Evolutionary conservation across 2,888 invertebrate species (phyloP).

Genomic region (Agrotis exclamationis): DNA sequence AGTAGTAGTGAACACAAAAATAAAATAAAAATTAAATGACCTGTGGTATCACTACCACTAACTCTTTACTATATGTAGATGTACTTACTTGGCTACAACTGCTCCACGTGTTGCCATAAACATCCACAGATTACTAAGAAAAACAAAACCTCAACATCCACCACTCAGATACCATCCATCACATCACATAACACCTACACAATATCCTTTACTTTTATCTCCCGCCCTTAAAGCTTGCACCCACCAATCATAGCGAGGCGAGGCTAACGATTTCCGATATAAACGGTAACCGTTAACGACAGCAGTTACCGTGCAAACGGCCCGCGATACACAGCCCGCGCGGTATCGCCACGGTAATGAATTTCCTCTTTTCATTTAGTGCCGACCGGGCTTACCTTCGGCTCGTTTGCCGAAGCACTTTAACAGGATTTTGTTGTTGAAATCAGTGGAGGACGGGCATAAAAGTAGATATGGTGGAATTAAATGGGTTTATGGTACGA

Average conservation of each 20-base stretch:
- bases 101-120: background rate
- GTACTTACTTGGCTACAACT: too few species aligned
- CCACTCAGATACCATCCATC: slow-evolving; percentile 38
- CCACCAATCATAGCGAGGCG: slow-evolving; percentile 84
- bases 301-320: slow-evolving; percentile 78
- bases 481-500: slow-evolving; percentile 48
- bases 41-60: too few species aligned
- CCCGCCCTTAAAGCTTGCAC: slow-evolving; percentile 68
- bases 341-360: slow-evolving; percentile 78
- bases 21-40: too few species aligned
- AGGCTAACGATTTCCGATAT: slow-evolving; percentile 85
- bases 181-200: slow-evolving; percentile 43
- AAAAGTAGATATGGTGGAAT: slow-evolving; percentile 56
- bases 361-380: slow-evolving; percentile 83
- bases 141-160: slow-evolving; percentile 20
- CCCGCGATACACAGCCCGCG: slow-evolving; percentile 73
- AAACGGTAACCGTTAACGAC: slow-evolving; percentile 78
- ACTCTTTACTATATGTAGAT: too few species aligned
- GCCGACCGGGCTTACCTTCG: slow-evolving; percentile 70
- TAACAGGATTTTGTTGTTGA: slow-evolving; percentile 58
- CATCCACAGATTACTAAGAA: background rate
- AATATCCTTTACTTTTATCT: slow-evolving; percentile 69
- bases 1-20: too few species aligned
- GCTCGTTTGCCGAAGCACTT: slow-evolving; percentile 58
- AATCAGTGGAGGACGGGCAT: slow-evolving; percentile 58